Conservation (phyloP, 2,888 invertebrate genomes). For the Clanis bilineata region DNA sequence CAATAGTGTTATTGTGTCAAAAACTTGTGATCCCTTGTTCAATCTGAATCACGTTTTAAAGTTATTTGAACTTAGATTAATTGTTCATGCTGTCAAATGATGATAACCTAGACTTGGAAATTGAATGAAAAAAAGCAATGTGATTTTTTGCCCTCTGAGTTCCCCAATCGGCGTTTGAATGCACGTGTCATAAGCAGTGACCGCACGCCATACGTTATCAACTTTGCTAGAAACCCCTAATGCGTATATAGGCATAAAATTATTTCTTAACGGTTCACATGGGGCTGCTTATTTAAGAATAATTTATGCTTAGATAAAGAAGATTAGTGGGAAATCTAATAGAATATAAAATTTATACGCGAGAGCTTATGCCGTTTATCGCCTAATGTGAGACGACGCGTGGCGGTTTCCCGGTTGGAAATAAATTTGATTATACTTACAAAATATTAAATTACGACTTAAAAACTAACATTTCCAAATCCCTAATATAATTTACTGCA, state of each 20-base stretch:
- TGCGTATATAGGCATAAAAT: slow-evolving; percentile 71
- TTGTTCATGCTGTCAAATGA: no score
- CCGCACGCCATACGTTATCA: not conserved
- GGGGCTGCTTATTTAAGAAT: slow-evolving; percentile 61
- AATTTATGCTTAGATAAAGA: slow-evolving; percentile 70
- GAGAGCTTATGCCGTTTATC: slow-evolving; percentile 50
- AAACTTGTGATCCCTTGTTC: no score
- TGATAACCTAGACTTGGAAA: no score
- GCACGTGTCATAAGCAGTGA: not conserved
- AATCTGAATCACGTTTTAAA: no score
- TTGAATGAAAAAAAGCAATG: not conserved
- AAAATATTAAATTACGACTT: slow-evolving; percentile 13
- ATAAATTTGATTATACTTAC: slow-evolving; percentile 8
- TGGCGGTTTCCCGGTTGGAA: slow-evolving; percentile 40
- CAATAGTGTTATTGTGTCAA: no score
- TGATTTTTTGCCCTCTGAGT: not conserved
- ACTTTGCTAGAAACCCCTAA: slow-evolving; percentile 29
- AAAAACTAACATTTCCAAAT: slow-evolving; percentile 9
- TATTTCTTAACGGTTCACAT: slow-evolving; percentile 55
- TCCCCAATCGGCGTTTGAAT: not conserved
- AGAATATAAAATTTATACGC: slow-evolving; percentile 67
- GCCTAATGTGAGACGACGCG: slow-evolving; percentile 58
- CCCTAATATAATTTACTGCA: slow-evolving; percentile 1
- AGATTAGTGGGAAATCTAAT: slow-evolving; percentile 70
- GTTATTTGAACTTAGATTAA: no score